Evolutionary conservation across 2,113 vertebrate genomes (phyloP).

Genomic region (Chunga burmeisteri): DNA sequence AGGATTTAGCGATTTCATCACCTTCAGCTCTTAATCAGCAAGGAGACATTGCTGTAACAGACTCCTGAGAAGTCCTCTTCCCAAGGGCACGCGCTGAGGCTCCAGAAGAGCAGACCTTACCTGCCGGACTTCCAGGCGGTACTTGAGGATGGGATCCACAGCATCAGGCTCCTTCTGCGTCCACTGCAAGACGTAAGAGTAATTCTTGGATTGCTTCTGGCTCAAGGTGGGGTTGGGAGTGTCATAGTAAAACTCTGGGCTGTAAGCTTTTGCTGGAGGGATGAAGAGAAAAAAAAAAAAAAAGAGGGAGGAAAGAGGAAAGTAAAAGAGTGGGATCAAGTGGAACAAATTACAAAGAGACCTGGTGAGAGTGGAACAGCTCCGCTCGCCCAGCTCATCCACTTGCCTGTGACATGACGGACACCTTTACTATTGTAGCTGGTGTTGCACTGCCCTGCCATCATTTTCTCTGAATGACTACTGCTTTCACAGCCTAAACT

Average conservation of each 20-base stretch:
- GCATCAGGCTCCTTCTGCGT: slow-evolving; percentile 92
- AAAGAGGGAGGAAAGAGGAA: slow-evolving; percentile 26
- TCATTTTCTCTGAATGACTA: background rate
- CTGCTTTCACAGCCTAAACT: background rate
- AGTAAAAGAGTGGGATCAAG: background rate
- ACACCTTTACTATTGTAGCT: background rate
- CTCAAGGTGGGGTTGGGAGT: slow-evolving; percentile 92
- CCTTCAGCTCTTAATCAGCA: background rate
- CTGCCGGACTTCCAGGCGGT: slow-evolving; percentile 88
- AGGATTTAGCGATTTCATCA: background rate
- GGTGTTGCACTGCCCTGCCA: background rate
- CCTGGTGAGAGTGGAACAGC: background rate
- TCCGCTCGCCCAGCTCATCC: background rate
- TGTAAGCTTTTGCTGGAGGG: slow-evolving; percentile 86
- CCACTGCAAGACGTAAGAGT: slow-evolving; percentile 96
- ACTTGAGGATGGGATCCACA: slow-evolving; percentile 89
- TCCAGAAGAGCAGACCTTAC: slow-evolving; percentile 67
- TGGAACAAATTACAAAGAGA: background rate
- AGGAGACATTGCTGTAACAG: background rate
- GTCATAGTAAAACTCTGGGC: slow-evolving; percentile 98
- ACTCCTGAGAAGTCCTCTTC: background rate
- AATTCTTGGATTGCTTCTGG: slow-evolving; percentile 90
- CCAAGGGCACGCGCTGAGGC: background rate
- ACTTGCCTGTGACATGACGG: background rate
- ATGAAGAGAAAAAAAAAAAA: background rate